phyloP scores from a whole-genome alignment of 2,888 invertebrate genomes.

The Hedya salicella region DNA sequence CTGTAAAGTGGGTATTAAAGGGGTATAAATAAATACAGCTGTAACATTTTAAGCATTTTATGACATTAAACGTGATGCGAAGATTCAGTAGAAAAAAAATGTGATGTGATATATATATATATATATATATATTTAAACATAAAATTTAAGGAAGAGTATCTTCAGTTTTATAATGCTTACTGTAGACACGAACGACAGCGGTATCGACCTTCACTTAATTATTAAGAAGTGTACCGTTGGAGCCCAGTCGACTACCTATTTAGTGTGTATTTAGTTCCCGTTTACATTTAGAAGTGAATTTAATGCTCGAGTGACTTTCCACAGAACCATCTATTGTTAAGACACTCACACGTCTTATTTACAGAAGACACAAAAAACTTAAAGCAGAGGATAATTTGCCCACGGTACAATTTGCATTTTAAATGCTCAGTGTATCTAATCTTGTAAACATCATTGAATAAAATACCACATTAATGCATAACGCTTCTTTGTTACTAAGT shows the following conservation, averaged over 20 bases:
- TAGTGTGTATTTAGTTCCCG: neutral
- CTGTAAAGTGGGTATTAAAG: conserved; percentile 6
- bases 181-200: too few species aligned
- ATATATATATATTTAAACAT: too few species aligned
- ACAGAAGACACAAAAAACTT: conserved; percentile 5
- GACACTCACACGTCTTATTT: conserved; percentile 8
- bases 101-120: too few species aligned
- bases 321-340: conserved; percentile 13
- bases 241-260: too few species aligned
- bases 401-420: conserved; percentile 21
- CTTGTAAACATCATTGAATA: neutral
- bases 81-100: too few species aligned
- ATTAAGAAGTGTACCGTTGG: too few species aligned
- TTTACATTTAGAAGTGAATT: conserved; percentile 17
- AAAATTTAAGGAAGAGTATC: too few species aligned
- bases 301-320: conserved; percentile 8
- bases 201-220: too few species aligned
- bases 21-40: conserved; percentile 16
- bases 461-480: neutral
- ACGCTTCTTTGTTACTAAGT: too few species aligned
- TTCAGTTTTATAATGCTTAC: too few species aligned
- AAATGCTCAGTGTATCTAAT: neutral
- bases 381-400: conserved; percentile 5
- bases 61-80: too few species aligned
- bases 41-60: neutral